Percentiles rank a stretch among this genome's conserved stretches.
Conservation (phyloP, 1,140 invertebrate species). For the Cyphomyrmex costatus region DNA sequence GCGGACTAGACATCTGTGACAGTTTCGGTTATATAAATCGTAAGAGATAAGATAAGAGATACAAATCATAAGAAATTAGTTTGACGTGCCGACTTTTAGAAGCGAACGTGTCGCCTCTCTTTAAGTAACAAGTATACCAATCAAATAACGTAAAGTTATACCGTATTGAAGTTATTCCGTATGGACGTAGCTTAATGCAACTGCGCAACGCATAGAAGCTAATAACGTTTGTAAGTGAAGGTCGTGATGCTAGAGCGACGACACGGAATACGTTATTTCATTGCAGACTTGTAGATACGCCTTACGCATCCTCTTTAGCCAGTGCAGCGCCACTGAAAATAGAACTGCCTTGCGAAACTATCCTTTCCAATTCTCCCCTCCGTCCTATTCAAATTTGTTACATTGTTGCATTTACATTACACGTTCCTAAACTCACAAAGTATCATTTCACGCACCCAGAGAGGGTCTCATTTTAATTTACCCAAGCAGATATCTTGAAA, state of each 20-base stretch:
- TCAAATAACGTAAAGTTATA: too few species aligned
- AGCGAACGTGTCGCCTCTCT: neutral
- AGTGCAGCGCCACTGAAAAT: conserved; percentile 42
- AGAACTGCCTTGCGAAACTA: conserved; percentile 23
- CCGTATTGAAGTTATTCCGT: too few species aligned
- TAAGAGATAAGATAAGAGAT: conserved; percentile 13
- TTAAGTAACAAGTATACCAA: neutral
- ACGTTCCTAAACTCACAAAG: too few species aligned
- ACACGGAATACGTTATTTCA: conserved; percentile 56
- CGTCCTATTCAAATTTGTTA: neutral
- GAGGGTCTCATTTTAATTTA: too few species aligned
- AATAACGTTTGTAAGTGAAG: conserved; percentile 69
- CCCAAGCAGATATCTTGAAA: too few species aligned
- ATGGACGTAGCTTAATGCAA: conserved; percentile 33
- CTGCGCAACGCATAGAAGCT: conserved; percentile 72
- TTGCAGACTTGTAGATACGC: conserved; percentile 22
- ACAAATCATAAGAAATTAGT: neutral
- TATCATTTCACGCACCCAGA: neutral
- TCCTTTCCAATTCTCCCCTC: neutral
- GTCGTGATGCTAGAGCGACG: conserved; percentile 58
- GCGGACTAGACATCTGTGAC: neutral
- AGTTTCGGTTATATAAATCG: neutral
- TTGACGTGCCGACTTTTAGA: neutral
- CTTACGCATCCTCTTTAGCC: conserved; percentile 28
- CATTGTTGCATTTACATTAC: conserved; percentile 26